Percentiles rank a stretch among this genome's conserved stretches.
Conservation (phyloP, 2,113 vertebrate species). For the Lepus timidus region DNA sequence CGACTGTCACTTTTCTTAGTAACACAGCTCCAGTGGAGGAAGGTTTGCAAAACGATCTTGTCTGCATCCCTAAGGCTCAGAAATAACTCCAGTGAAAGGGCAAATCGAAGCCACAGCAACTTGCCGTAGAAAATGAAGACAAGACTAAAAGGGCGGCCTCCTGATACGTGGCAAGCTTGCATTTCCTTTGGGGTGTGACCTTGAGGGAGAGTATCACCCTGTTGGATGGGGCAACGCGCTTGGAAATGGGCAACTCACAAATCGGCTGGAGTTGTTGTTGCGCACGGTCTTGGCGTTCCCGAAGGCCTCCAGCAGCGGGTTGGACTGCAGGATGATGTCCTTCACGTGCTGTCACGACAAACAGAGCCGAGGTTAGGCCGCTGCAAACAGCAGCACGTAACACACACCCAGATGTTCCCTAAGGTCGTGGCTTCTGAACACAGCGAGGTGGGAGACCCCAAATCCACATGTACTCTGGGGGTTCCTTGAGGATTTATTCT, state of each 20-base stretch:
- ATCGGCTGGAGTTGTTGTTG: conserved; percentile 99
- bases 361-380: neutral
- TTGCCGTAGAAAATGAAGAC: neutral
- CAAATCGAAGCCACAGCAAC: neutral
- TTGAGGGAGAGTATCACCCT: neutral
- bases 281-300: conserved; percentile 98
- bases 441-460: neutral
- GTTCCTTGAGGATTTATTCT: neutral
- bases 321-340: conserved; percentile 99
- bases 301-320: conserved; percentile 97
- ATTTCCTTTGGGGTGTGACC: neutral
- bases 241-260: conserved; percentile 89
- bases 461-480: no score
- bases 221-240: neutral
- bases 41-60: neutral
- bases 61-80: neutral
- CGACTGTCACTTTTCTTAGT: conserved; percentile 2
- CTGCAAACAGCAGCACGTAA: fast-evolving
- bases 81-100: conserved; percentile 7
- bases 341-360: conserved; percentile 94
- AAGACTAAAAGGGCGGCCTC: neutral
- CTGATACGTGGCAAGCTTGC: no score
- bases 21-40: neutral
- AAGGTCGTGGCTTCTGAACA: neutral
- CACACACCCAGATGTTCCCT: neutral